Conservation (phyloP, 2,113 vertebrate species). For the Cnemophilus loriae region DNA sequence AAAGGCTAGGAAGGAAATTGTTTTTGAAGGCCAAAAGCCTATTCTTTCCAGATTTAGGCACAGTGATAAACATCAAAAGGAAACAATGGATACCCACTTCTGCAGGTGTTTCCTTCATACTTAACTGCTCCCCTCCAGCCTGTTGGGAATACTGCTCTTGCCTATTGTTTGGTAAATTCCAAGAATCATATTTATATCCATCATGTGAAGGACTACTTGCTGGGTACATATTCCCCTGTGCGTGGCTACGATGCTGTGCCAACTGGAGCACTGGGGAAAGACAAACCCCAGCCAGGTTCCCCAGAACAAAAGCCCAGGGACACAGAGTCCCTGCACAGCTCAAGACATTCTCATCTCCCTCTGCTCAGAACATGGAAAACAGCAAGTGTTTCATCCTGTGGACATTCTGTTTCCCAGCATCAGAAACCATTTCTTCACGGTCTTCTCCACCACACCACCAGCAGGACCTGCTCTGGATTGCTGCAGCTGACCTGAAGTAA, state of each 20-base stretch:
- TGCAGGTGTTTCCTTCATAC: slow-evolving; percentile 65
- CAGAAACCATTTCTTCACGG: background rate
- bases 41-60: slow-evolving; percentile 65
- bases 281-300: background rate
- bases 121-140: slow-evolving; percentile 46
- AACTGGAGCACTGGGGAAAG: slow-evolving; percentile 7
- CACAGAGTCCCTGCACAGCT: background rate
- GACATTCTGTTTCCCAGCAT: background rate
- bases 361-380: background rate
- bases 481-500: background rate
- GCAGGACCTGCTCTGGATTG: background rate
- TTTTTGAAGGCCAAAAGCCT: slow-evolving; percentile 54
- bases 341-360: background rate
- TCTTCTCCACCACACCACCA: background rate
- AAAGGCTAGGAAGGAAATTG: slow-evolving; percentile 60
- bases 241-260: background rate
- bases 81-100: slow-evolving; percentile 67
- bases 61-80: slow-evolving; percentile 65
- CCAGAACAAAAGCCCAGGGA: background rate
- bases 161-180: slow-evolving; percentile 59
- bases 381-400: background rate
- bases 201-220: background rate
- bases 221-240: background rate
- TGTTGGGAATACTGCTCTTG: slow-evolving; percentile 47
- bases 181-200: slow-evolving; percentile 61